Base-by-base conservation (phyloP, 2,797 vertebrate species). In the Typhlichthys eigenmanni region DNA sequence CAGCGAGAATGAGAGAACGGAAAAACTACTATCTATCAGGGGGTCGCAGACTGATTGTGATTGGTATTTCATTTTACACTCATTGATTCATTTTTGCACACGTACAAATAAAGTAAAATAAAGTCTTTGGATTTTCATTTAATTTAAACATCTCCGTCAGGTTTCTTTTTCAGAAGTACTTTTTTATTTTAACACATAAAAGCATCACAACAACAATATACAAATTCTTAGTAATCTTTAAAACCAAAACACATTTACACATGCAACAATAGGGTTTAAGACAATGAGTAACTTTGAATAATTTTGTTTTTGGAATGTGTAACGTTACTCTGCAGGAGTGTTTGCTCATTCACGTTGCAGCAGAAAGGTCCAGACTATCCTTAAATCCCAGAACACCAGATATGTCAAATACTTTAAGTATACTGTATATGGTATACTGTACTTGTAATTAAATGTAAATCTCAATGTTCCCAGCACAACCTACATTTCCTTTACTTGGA, bases 201-300 rank as follows among this genome's bases (percentile, higher is more conserved):
- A 94, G 89, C 93, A 95, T 88, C 93, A 97, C 94, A 92, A 92
- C 94, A 94, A 96, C 94, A 92, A 95, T 95, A 94, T 93, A 95
- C 92, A 98, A 90, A 93, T 93, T 91, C 88, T 90, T 92, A 93
- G 88, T 92, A 93, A 90, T 91, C 92, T 90, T 93, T 92, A 86
- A 91, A 95, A 93, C 90, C 85, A 89, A 94, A 95, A 95, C 94
- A 95, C 92, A 95, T 91, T 90, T 91, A 95, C 90, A 96, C 95
- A 95, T 95, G 95, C 94, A 97, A 95, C 92, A 92, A 92, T 91
- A 93, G 92, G 95, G 94, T 92, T 92, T 92, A 90, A 92, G 94
- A 95, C 93, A 91, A 90, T 92, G 90, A 92, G 86, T 90, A 94
- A 92, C 80, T 91, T 88, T 89, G 83, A 82, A 86, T 89, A 72